Conservation (phyloP, 2,113 vertebrate genomes). For the Platichthys flesus region DNA sequence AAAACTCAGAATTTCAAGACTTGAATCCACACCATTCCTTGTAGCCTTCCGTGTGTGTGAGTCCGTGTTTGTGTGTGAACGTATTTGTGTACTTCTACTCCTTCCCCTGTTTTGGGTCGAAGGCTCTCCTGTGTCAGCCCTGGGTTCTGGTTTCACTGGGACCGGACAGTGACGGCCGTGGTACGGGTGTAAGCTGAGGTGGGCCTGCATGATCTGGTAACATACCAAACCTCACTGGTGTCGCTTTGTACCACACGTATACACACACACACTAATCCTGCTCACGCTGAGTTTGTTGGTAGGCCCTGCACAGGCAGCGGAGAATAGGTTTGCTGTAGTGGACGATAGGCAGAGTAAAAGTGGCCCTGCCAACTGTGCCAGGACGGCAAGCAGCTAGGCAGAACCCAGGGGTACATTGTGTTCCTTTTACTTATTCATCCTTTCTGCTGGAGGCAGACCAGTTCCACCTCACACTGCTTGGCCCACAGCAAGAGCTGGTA, state of each 20-base stretch:
- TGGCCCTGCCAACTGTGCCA: constrained; percentile 59
- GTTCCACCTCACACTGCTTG: constrained; percentile 66
- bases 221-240: constrained; percentile 52
- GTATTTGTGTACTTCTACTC: constrained; percentile 15
- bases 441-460: constrained; percentile 70
- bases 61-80: constrained; percentile 6
- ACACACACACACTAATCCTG: constrained; percentile 39
- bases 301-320: constrained; percentile 49
- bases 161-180: constrained; percentile 39
- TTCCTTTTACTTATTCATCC: constrained; percentile 81
- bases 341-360: constrained; percentile 48
- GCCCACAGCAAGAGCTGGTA: constrained; percentile 55
- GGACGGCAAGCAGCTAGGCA: constrained; percentile 60
- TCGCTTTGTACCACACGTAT: constrained; percentile 57
- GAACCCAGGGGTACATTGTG: constrained; percentile 77
- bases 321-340: constrained; percentile 59
- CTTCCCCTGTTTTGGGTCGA: constrained; percentile 25
- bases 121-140: constrained; percentile 58
- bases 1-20: constrained; percentile 9
- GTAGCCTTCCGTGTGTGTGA: background rate
- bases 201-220: constrained; percentile 71
- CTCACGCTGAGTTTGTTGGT: constrained; percentile 45
- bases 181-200: constrained; percentile 71
- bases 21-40: background rate
- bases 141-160: constrained; percentile 71